Evolutionary conservation across 1,140 invertebrate genomes (phyloP), one percentile per base, ranked within the genome.

Genomic region (Asobara japonica): DNA sequence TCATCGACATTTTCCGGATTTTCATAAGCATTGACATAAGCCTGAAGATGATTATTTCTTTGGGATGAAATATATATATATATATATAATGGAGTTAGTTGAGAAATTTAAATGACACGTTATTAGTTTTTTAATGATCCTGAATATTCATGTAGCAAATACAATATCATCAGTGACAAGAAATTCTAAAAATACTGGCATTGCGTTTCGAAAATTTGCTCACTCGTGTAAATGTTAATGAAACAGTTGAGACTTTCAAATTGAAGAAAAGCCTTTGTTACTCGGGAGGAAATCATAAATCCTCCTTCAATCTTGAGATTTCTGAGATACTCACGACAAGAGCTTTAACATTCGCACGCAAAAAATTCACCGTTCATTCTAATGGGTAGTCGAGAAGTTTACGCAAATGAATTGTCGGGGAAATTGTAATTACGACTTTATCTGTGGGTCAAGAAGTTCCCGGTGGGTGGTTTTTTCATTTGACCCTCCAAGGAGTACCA

Each of bases 1-100:
- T 71, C 69, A 27, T 65, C 69, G 61, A 65, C 61, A n/a, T 30
- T 25, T 20, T 36, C 11, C 16, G 8, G 18, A 38, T 65, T 65
- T 41, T 36, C 41, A 25, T 41, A 11, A 65, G 25, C 25, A 36
- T 27, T 13, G 64, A 65, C 41, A 64, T 33, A 18, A 64, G 30
- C 29, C 20, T 33, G 61, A 64, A 30, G 20, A 64, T 13, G n/a
- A n/a, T n/a, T n/a, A n/a, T n/a, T n/a, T n/a, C n/a, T n/a, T n/a
- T n/a, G n/a, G n/a, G n/a, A n/a, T n/a, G n/a, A n/a, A n/a, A n/a
- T n/a, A n/a, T n/a, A n/a, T n/a, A n/a, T n/a, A n/a, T n/a, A n/a
- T n/a, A n/a, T n/a, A n/a, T n/a, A n/a, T n/a, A n/a, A n/a, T n/a
- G n/a, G n/a, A n/a, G n/a, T n/a, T n/a, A n/a, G n/a, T n/a, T n/a